A percentile compares a stretch with the other conserved stretches of the same genome.
Conservation (phyloP, 2,888 invertebrate genomes). For the Tipula unca region DNA sequence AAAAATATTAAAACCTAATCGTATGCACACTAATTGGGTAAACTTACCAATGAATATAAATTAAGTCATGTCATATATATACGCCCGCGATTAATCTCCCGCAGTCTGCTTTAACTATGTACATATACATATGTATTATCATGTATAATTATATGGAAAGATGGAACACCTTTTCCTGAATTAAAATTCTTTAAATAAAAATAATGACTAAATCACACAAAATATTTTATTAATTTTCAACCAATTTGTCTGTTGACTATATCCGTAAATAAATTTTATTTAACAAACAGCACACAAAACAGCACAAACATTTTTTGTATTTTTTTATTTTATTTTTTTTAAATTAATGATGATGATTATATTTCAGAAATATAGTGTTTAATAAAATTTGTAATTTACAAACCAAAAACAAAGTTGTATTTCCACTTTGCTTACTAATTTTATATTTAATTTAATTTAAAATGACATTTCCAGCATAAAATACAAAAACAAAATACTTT, state of each 20-base stretch:
- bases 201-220: constrained; percentile 14
- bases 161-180: constrained; percentile 4
- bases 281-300: not conserved
- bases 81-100: constrained; percentile 8
- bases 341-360: not conserved
- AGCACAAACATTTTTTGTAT: not conserved
- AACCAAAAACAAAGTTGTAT: not conserved
- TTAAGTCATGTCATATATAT: not conserved
- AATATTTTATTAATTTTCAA: not conserved
- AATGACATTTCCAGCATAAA: not conserved
- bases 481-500: not conserved
- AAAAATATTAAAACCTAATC: not conserved
- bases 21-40: not conserved
- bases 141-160: not conserved
- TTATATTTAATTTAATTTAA: not conserved
- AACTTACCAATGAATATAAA: not conserved
- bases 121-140: not conserved
- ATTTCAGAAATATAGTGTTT: not conserved
- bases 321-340: no score
- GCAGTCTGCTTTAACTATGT: not conserved
- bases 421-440: not conserved
- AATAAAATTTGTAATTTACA: not conserved
- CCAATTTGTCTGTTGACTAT: not conserved
- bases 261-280: not conserved
- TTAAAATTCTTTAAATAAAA: not conserved